Evolutionary conservation across 2,888 invertebrate genomes (phyloP), one percentile per base, ranked within the genome.

Genomic region (Eilema sororculum): DNA sequence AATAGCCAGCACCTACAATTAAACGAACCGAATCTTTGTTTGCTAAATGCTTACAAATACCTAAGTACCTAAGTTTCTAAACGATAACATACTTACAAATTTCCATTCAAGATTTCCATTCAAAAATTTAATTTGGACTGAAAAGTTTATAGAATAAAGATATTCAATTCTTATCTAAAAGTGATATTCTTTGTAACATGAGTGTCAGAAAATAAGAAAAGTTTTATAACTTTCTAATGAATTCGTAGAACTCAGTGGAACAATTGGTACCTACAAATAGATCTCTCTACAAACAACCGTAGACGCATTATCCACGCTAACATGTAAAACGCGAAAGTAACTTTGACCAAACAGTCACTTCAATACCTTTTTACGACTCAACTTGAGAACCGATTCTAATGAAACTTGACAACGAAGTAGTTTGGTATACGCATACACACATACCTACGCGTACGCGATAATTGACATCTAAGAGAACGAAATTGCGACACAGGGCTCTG

Each of bases 261-360:
- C 52, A n/a, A 52, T 52, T 52, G n/a, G n/a, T 52, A 46, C 52
- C 52, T 52, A 52, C 52, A 52, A 52, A n/a, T 52, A 52, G 22
- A 25, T 52, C 41, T 37, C 56, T 69, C 58, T 22, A 56, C 37
- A 24, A 52, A 52, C 20, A 52, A 52, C 52, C 52, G 52, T 52
- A 52, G 37, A 22, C 52, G n/a, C 52, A 52, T 52, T 52, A 52
- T n/a, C n/a, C 52, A n/a, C 52, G 52, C 52, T 52, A 52, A 52
- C 52, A 52, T 52, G 52, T 52, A n/a, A 65, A 52, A 52, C 52
- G 52, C n/a, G 52, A 52, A 52, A 25, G 58, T 25, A 58, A 24
- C 58, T 16, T 25, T 25, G 25, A 25, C 24, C 24, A 5, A 24
- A n/a, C 28, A 52, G 52, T 52, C 9, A 52, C 52, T 52, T 52